These are phyloP conservation scores for Temnothorax ravouxi DNA, from an alignment of 2,888 invertebrate species.

Conservation along the genomic window DNA sequence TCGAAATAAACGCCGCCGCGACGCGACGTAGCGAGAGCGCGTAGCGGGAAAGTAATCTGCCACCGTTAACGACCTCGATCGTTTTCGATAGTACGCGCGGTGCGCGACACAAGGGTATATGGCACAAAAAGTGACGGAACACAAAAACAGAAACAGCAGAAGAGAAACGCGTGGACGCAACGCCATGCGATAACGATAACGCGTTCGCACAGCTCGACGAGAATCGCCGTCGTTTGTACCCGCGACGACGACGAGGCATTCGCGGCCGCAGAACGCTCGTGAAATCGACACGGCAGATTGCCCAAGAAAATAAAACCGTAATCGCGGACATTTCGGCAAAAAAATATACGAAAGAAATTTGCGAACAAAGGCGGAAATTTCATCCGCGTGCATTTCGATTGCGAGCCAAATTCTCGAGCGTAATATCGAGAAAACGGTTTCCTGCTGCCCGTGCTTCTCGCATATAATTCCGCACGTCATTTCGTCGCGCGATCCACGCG, in stretches of 20 bases:
- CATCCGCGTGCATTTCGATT: not conserved
- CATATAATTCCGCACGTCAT: slow-evolving; percentile 31
- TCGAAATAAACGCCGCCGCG: not conserved
- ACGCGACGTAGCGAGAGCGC: not conserved
- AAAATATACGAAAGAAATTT: not conserved
- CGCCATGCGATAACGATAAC: slow-evolving; percentile 57
- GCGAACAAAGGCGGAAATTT: not conserved
- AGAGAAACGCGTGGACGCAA: slow-evolving; percentile 42
- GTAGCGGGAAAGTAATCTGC: not conserved
- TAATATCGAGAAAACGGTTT: not conserved
- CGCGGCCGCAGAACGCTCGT: slow-evolving; percentile 39
- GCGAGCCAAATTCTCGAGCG: not conserved
- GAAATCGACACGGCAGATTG: slow-evolving; percentile 57
- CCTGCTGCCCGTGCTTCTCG: not conserved
- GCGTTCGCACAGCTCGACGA: slow-evolving; percentile 40
- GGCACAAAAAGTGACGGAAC: not conserved
- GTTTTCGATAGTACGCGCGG: slow-evolving; percentile 7
- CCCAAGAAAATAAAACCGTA: slow-evolving; percentile 44
- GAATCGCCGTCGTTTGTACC: slow-evolving; percentile 53
- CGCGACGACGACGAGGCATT: slow-evolving; percentile 38
- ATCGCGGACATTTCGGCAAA: slow-evolving; percentile 18
- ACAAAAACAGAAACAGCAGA: not conserved
- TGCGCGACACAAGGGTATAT: not conserved
- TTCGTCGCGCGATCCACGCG: slow-evolving; percentile 27
- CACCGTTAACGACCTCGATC: slow-evolving; percentile 10